phyloP scores from a whole-genome alignment of 1,140 invertebrate genomes.

The Streblospio benedicti region DNA sequence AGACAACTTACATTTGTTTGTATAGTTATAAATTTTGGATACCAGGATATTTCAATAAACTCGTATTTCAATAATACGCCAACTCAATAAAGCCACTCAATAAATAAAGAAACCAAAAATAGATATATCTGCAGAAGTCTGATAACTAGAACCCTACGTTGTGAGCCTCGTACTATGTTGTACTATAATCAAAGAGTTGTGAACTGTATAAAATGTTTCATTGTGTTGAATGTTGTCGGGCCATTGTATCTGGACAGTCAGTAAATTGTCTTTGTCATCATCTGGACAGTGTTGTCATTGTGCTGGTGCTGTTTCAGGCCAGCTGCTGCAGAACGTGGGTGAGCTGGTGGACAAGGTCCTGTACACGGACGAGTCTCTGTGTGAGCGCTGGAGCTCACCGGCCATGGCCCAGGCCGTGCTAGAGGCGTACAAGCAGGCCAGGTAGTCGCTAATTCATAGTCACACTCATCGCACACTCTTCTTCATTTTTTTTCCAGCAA shows the following conservation, averaged over 20 bases:
- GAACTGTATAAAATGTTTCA: background rate
- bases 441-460: constrained; percentile 22
- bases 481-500: too few relatives aligned
- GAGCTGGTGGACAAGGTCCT: constrained; percentile 33
- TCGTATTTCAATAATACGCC: too few relatives aligned
- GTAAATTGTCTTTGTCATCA: background rate
- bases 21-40: too few relatives aligned
- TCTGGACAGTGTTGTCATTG: too few relatives aligned
- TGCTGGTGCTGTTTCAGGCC: constrained; percentile 26
- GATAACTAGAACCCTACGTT: background rate
- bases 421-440: constrained; percentile 33
- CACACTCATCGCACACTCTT: too few relatives aligned
- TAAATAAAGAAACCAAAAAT: too few relatives aligned
- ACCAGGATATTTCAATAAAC: too few relatives aligned
- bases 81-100: too few relatives aligned
- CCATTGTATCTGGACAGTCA: background rate
- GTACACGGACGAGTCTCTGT: constrained; percentile 31
- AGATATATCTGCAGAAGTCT: background rate
- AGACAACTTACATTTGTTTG: too few relatives aligned
- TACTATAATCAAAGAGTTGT: background rate
- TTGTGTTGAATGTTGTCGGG: background rate
- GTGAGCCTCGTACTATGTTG: background rate
- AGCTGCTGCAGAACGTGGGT: constrained; percentile 33
- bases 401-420: constrained; percentile 26
- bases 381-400: constrained; percentile 25